A percentile compares a stretch with the other conserved stretches of the same genome.
These are phyloP conservation scores for Eristalis arbustorum DNA, from an alignment of 2,888 invertebrate genomes.

Conservation along the genomic window DNA sequence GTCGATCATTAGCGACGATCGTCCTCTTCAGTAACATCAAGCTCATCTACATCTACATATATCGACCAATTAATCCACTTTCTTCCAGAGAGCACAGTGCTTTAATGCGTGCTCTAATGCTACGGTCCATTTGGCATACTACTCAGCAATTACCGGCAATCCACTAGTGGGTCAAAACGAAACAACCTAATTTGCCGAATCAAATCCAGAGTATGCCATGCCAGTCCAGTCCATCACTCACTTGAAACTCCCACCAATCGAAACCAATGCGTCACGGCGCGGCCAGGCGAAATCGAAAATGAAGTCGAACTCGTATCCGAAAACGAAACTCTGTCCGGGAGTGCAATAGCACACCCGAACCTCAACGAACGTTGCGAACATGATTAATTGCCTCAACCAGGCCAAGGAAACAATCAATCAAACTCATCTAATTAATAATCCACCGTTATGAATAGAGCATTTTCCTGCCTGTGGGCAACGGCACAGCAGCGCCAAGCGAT, in stretches of 20 bases:
- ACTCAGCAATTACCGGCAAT: neutral
- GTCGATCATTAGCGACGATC: too few species aligned
- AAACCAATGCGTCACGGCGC: constrained; percentile 8
- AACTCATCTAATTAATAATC: constrained; percentile 17
- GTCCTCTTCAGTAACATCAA: too few species aligned
- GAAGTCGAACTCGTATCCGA: neutral
- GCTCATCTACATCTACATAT: too few species aligned
- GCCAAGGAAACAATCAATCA: constrained; percentile 31
- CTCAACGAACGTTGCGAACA: neutral
- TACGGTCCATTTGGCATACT: neutral
- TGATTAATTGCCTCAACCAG: constrained; percentile 32
- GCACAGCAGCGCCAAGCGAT: neutral
- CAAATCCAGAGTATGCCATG: neutral
- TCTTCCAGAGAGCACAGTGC: too few species aligned
- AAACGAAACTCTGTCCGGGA: neutral
- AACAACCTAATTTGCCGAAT: neutral
- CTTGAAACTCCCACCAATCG: neutral
- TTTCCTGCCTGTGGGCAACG: neutral
- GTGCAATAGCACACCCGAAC: neutral
- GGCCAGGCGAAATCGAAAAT: neutral
- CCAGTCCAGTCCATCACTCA: neutral
- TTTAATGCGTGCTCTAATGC: neutral
- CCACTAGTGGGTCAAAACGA: neutral
- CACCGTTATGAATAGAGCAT: constrained; percentile 1
- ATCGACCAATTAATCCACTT: too few species aligned